phyloP scores from a whole-genome alignment of 2,888 invertebrate species.

The Drosophila peninsularis region DNA sequence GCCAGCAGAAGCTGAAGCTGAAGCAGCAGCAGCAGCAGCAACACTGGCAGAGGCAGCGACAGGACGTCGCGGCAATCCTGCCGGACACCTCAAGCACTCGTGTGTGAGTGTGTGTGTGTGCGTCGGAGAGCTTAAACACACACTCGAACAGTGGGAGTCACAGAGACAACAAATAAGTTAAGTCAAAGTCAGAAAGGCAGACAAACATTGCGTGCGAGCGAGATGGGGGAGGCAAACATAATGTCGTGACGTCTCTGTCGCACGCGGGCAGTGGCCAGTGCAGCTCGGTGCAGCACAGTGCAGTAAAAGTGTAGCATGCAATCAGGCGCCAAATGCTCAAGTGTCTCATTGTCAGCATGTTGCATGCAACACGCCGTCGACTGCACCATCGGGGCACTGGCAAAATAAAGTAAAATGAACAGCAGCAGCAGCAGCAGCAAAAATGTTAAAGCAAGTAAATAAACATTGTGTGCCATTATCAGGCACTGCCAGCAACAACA shows the following conservation, averaged over 20 bases:
- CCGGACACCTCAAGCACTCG: slow-evolving; percentile 7
- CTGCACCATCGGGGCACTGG: slow-evolving; percentile 34
- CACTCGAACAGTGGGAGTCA: slow-evolving; percentile 26
- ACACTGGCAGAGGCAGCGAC: background rate
- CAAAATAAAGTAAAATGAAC: slow-evolving; percentile 65
- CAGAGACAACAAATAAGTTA: slow-evolving; percentile 74
- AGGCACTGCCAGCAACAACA: slow-evolving; percentile 67
- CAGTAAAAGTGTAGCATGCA: slow-evolving; percentile 63
- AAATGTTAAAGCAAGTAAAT: slow-evolving; percentile 76
- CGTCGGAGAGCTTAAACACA: slow-evolving; percentile 29
- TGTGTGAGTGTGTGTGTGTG: slow-evolving; percentile 7
- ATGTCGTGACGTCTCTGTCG: slow-evolving; percentile 16
- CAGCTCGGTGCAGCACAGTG: slow-evolving; percentile 10
- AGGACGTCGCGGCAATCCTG: slow-evolving; percentile 7
- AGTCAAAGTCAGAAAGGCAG: slow-evolving; percentile 76
- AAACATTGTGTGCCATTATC: slow-evolving; percentile 78
- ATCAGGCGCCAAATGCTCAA: slow-evolving; percentile 79
- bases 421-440: slow-evolving; percentile 45
- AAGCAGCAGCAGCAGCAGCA: background rate
- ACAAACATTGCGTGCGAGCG: slow-evolving; percentile 56
- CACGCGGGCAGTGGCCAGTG: slow-evolving; percentile 24
- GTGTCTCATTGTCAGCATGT: slow-evolving; percentile 77
- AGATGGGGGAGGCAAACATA: slow-evolving; percentile 11
- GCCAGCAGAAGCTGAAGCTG: slow-evolving; percentile 5
- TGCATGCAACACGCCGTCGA: slow-evolving; percentile 63